phyloP scores from a whole-genome alignment of 2,888 invertebrate species.

The Tenthredo livida region DNA sequence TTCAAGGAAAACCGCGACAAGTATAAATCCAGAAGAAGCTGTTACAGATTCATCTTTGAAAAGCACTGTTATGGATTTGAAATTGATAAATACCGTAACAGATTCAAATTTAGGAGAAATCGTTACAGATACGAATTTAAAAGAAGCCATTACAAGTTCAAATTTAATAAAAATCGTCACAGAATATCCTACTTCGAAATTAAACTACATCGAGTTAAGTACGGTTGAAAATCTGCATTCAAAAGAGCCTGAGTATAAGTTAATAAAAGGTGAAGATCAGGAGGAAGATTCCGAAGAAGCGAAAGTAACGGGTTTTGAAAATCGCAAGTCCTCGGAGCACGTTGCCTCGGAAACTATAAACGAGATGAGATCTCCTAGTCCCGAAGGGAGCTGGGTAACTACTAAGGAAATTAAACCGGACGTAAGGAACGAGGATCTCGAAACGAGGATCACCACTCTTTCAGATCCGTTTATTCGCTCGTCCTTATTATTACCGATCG shows the following conservation, averaged over 20 bases:
- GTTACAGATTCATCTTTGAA: background rate
- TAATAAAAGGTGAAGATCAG: background rate
- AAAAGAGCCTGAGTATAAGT: background rate
- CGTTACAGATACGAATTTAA: background rate
- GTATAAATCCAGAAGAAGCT: background rate
- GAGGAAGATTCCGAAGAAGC: background rate
- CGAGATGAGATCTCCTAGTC: conserved; percentile 9
- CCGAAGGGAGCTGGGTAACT: background rate
- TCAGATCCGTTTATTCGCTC: background rate
- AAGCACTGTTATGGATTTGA: background rate
- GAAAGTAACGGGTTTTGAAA: conserved; percentile 5
- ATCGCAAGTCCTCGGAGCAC: background rate
- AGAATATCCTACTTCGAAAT: conserved; percentile 3
- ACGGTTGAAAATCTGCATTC: background rate
- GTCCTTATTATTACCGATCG: background rate
- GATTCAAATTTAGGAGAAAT: background rate
- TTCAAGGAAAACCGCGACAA: background rate
- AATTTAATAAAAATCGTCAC: background rate
- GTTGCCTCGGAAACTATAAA: conserved; percentile 7
- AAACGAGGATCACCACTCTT: background rate
- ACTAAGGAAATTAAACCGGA: conserved; percentile 37
- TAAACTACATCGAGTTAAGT: background rate
- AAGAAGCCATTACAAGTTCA: background rate
- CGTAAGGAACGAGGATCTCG: background rate
- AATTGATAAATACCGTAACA: background rate